These are phyloP conservation scores for Geotrypetes seraphini DNA, from an alignment of 2,797 vertebrate genomes.

Conservation along the genomic window DNA sequence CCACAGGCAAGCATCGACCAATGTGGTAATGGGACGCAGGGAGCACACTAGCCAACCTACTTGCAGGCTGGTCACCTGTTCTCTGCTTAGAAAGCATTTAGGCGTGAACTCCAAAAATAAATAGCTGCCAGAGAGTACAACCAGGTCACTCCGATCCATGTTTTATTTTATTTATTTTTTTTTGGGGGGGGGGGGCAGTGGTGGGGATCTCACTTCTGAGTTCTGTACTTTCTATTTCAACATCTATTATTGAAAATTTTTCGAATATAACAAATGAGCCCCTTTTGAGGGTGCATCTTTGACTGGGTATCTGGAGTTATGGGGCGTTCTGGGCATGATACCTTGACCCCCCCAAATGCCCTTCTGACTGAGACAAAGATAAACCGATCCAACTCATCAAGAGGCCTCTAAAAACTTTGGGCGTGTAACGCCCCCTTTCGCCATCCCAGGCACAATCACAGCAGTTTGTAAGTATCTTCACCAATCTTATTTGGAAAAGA, in stretches of 20 bases:
- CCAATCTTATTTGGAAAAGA: constrained; percentile 27
- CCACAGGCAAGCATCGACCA: constrained; percentile 66
- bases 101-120: constrained; percentile 87
- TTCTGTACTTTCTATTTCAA: too few relatives aligned
- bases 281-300: constrained; percentile 20
- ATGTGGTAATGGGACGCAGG: constrained; percentile 45
- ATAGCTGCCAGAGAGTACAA: constrained; percentile 62
- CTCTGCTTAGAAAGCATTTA: constrained; percentile 71
- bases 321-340: constrained; percentile 27
- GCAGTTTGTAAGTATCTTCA: constrained; percentile 56
- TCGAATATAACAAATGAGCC: too few relatives aligned
- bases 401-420: constrained; percentile 12
- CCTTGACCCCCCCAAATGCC: constrained; percentile 28
- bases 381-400: constrained; percentile 30
- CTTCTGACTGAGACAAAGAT: constrained; percentile 44
- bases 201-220: neutral
- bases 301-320: constrained; percentile 35
- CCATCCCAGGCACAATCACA: constrained; percentile 47
- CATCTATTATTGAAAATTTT: too few relatives aligned
- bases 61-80: constrained; percentile 74
- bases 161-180: neutral
- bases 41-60: constrained; percentile 48
- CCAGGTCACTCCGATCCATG: constrained; percentile 39
- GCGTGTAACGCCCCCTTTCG: constrained; percentile 30
- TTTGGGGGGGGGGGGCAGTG: constrained; percentile 9